phyloP scores from a whole-genome alignment of 2,113 vertebrate genomes.

The Nothobranchius furzeri region DNA sequence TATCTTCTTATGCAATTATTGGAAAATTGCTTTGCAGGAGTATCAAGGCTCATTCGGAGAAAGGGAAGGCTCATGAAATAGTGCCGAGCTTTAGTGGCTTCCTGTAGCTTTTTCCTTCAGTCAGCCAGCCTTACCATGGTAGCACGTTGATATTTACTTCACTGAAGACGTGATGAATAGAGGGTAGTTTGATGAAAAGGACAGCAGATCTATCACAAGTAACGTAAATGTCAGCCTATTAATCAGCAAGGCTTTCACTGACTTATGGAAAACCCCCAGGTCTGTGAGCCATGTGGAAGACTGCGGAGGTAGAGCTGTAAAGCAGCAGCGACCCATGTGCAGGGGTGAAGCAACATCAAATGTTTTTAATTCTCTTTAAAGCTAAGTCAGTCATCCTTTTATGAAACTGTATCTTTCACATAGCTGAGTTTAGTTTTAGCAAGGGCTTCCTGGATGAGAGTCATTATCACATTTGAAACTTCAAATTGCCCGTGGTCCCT shows the following conservation, averaged over 20 bases:
- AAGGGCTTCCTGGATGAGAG: neutral
- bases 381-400: neutral
- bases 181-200: conserved; percentile 50
- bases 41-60: conserved; percentile 18
- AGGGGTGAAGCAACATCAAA: neutral
- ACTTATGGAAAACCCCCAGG: neutral
- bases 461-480: too few relatives aligned
- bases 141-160: conserved; percentile 29
- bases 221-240: conserved; percentile 49
- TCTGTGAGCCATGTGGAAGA: neutral
- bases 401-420: too few relatives aligned
- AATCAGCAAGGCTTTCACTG: conserved; percentile 19
- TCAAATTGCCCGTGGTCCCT: too few relatives aligned
- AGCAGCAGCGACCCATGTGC: neutral
- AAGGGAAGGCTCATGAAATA: conserved; percentile 9
- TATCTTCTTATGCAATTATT: conserved; percentile 41
- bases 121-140: conserved; percentile 4
- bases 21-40: conserved; percentile 35
- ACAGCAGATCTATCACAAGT: conserved; percentile 45
- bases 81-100: conserved; percentile 15
- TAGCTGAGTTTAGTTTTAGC: neutral
- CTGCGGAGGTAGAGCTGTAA: neutral
- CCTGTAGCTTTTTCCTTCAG: conserved; percentile 8
- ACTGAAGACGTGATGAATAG: conserved; percentile 48
- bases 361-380: neutral